Base-by-base conservation (phyloP, 92 coral and sea anemone species). In the Porites evermanni region DNA sequence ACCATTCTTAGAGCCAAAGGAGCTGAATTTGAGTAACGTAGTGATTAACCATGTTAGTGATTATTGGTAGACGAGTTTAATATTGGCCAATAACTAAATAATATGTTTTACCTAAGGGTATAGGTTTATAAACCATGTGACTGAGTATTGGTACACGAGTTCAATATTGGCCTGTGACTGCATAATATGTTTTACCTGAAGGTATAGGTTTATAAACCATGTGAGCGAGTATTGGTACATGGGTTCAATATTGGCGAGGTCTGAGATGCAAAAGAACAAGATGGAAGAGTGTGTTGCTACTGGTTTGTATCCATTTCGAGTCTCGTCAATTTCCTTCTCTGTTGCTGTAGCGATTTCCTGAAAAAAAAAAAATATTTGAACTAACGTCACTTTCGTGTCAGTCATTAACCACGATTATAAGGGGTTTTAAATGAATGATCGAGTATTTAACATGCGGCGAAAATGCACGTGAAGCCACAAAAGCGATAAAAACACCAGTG, bases 271-370 rank as follows among this genome's bases (percentile, higher is more conserved):
- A 86, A 96, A 96, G 83, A 96, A 96, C 92, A 96, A 79, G 79
- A 96, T 96, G 19, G 99, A 96, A 52, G 99, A 96, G 87, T 96
- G 99, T 13, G 93, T 94, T 7, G 99, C 99, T 11, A 96, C 99
- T 7, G 98, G 99, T 74, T 96, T 88, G 93, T 96, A 95, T 2
- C 99, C 99, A 67, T 96, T 96, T 78, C 99, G 98, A 3, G 99
- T 96, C 70, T 96, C 99, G 85, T 96, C 99, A 26, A 96, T 96
- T 89, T 96, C 99, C 79, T 94, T 92, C 86, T 96, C 99, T 4
- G 99, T 96, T 13, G 97, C 98, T 19, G 99, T 84, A 74, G 99
- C 99, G 79, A 96, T 96, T 96, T 96, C 99, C 99, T 96, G 78
- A 2, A 53, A 64, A 68, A 64, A 68, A 53, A 51, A 67, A 47